A percentile compares a stretch with the other conserved stretches of the same genome.
These are phyloP conservation scores for Eudemis profundana DNA, from an alignment of 2,888 invertebrate genomes.

Conservation along the genomic window DNA sequence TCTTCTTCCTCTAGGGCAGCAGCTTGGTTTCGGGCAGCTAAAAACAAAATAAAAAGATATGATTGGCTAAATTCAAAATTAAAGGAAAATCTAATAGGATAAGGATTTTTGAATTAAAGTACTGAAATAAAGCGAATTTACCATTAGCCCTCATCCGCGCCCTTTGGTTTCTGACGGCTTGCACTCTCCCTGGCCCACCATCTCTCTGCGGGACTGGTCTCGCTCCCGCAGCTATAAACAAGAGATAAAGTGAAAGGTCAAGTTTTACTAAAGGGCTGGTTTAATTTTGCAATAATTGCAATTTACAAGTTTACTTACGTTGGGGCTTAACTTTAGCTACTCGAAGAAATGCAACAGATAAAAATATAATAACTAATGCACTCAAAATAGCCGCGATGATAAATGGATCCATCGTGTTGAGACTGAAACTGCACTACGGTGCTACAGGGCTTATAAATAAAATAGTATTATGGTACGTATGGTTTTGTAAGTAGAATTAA, in stretches of 20 bases:
- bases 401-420: conserved; percentile 72
- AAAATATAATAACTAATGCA: conserved; percentile 68
- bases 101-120: too few relatives aligned
- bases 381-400: conserved; percentile 77
- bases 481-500: conserved; percentile 7
- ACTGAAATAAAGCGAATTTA: conserved; percentile 53
- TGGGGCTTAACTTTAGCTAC: conserved; percentile 68
- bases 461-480: background rate
- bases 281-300: background rate
- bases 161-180: conserved; percentile 90
- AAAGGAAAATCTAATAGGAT: too few relatives aligned
- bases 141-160: conserved; percentile 87
- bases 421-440: conserved; percentile 28
- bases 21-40: conserved; percentile 78
- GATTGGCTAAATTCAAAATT: background rate
- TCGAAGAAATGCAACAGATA: conserved; percentile 69
- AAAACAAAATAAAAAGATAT: conserved; percentile 22
- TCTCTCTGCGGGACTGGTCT: conserved; percentile 76
- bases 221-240: conserved; percentile 66
- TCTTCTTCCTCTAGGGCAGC: conserved; percentile 78
- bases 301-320: conserved; percentile 54
- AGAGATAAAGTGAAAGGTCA: conserved; percentile 42
- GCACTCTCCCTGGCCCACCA: conserved; percentile 88
- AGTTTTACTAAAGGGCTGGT: conserved; percentile 10
- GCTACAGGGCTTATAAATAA: background rate